phyloP scores from a whole-genome alignment of 2,113 vertebrate species.

The Ondatra zibethicus region DNA sequence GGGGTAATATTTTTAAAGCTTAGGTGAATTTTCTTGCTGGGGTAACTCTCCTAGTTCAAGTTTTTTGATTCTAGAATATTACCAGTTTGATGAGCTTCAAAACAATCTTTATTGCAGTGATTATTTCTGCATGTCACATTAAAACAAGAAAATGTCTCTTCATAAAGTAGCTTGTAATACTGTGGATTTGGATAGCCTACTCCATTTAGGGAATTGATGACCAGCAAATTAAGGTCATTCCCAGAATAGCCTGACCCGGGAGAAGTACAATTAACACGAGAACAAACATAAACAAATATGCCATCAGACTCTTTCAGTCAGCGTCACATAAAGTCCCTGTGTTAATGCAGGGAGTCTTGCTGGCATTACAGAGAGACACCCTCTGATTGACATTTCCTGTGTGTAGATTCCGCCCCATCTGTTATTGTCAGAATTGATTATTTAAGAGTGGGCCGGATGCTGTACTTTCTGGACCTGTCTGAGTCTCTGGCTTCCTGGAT shows the following conservation, averaged over 20 bases:
- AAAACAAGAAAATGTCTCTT: not conserved
- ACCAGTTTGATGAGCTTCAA: not conserved
- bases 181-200: not conserved
- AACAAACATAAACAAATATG: slow-evolving; percentile 39
- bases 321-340: not conserved
- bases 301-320: slow-evolving; percentile 30
- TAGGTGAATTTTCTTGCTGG: not conserved
- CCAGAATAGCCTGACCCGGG: not conserved
- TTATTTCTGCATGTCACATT: slow-evolving; percentile 11
- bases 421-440: slow-evolving; percentile 56
- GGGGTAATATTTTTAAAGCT: not conserved
- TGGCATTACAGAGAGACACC: slow-evolving; percentile 53
- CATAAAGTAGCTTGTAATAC: not conserved
- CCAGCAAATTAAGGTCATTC: not conserved
- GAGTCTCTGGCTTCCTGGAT: slow-evolving; percentile 15
- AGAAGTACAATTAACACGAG: not conserved
- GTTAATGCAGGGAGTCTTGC: not conserved
- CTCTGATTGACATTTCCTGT: slow-evolving; percentile 78
- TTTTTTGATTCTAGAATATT: not conserved
- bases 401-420: slow-evolving; percentile 61
- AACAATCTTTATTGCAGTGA: not conserved
- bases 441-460: slow-evolving; percentile 67
- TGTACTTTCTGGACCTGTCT: slow-evolving; percentile 64
- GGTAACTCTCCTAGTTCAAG: not conserved
- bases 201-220: not conserved